Base-by-base conservation (phyloP, 2,888 invertebrate genomes). In the Ischnus inquisitorius region DNA sequence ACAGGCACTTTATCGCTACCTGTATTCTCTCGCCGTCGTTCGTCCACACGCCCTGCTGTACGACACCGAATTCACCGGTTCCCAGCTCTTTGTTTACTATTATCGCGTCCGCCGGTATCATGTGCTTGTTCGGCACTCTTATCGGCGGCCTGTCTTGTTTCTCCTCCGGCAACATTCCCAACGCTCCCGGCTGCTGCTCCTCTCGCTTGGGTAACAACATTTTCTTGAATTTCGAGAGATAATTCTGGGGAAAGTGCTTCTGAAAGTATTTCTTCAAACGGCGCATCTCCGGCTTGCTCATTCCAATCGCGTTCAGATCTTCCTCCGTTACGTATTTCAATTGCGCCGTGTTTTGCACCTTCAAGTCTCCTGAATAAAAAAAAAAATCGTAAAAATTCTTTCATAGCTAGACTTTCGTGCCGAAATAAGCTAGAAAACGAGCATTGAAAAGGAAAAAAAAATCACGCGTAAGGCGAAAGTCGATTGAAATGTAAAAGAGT, bases 41-140 rank as follows among this genome's bases (percentile, higher is more conserved):
- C 68, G 97, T 98, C 99, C 99, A 99, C 8, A 98, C 97, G 2
- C 99, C 99, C 94, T 99, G 99, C 92, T 99, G 99, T 0, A 99
- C 99, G 14, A 98, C 97, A 3, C 99, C 99, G 94, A 99, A 99
- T 94, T 99, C 99, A 14, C 99, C 99, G 90, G 97, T 97, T 39
- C 99, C 99, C 79, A 99, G 94, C 92, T 98, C 98, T 93, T 99
- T 98, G 93, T 98, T 98, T 67, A 99, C 97, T 82, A 97, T 97
- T 90, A 99, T 98, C 87, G 97, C 97, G 90, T 98, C 98, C 43
- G 97, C 97, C 1, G 97, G 96, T 91, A 98, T 98, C 92, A 94
- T 94, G 82, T 99, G 98, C 93, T 98, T 98, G 91, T 97, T 97
- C 75, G 97, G 96, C 72, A 96, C 96, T 89, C 96, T 95, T 3